phyloP scores from a whole-genome alignment of 2,797 vertebrate species.

The Sebastes aleutianus region DNA sequence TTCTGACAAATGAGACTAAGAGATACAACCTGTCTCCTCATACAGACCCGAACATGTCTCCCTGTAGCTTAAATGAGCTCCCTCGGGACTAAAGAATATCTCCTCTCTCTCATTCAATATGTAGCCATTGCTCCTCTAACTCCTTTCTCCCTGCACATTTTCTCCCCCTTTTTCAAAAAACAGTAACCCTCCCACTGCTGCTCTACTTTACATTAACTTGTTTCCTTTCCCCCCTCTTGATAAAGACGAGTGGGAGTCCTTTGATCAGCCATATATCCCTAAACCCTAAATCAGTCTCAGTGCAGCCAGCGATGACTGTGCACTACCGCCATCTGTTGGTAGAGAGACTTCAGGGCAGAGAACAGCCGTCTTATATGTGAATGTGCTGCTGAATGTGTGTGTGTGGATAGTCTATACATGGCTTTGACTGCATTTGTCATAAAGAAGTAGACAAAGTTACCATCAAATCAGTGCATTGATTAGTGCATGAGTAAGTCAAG shows the following conservation, averaged over 20 bases:
- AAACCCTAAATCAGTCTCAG: background rate
- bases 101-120: slow-evolving; percentile 10
- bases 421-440: slow-evolving; percentile 5
- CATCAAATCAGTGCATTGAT: slow-evolving; percentile 10
- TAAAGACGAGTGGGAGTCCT: slow-evolving; percentile 38
- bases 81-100: slow-evolving; percentile 3
- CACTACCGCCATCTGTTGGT: slow-evolving; percentile 74
- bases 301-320: slow-evolving; percentile 6
- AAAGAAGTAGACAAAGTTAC: slow-evolving; percentile 12
- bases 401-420: background rate
- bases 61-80: slow-evolving; percentile 52
- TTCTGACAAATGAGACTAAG: slow-evolving; percentile 27
- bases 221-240: slow-evolving; percentile 10
- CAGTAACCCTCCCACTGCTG: slow-evolving; percentile 16
- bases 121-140: background rate
- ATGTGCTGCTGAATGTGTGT: slow-evolving; percentile 31
- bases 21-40: slow-evolving; percentile 36
- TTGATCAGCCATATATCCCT: slow-evolving; percentile 29
- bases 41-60: slow-evolving; percentile 8
- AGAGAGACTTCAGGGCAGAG: slow-evolving; percentile 18
- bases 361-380: slow-evolving; percentile 24
- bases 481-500: slow-evolving; percentile 28
- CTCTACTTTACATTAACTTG: slow-evolving; percentile 35
- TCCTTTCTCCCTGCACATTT: background rate
- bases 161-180: background rate